These are phyloP conservation scores for Bugulina stolonifera DNA, from an alignment of 2,888 invertebrate species.

Conservation along the genomic window DNA sequence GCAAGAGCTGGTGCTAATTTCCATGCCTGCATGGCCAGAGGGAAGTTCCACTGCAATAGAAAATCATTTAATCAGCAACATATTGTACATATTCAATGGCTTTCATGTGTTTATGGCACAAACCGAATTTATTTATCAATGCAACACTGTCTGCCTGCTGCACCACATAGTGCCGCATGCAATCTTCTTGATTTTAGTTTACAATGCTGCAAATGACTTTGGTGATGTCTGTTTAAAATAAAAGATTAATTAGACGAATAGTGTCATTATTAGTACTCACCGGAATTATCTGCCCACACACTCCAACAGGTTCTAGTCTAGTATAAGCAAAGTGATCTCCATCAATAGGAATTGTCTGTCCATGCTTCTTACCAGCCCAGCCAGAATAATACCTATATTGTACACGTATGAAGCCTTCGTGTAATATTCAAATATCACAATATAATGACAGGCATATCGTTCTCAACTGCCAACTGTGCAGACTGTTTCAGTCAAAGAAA, in stretches of 20 bases:
- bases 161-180: too few species aligned
- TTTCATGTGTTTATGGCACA: too few species aligned
- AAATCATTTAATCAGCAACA: not conserved
- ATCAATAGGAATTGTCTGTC: slow-evolving; percentile 62
- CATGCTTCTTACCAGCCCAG: slow-evolving; percentile 83
- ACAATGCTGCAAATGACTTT: slow-evolving; percentile 71
- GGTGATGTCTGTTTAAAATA: slow-evolving; percentile 47
- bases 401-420: too few species aligned
- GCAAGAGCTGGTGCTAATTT: slow-evolving; percentile 52
- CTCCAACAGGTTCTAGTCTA: slow-evolving; percentile 76
- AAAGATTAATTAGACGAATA: not conserved
- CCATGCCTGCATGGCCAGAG: slow-evolving; percentile 44
- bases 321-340: slow-evolving; percentile 47
- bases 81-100: not conserved
- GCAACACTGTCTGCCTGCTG: too few species aligned
- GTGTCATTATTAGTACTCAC: slow-evolving; percentile 35
- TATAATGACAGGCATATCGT: too few species aligned
- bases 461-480: too few species aligned
- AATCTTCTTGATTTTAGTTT: too few species aligned
- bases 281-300: slow-evolving; percentile 87
- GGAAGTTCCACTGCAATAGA: slow-evolving; percentile 50
- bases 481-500: too few species aligned
- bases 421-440: too few species aligned
- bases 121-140: too few species aligned
- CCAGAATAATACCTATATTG: slow-evolving; percentile 89